phyloP scores from a whole-genome alignment of 1,140 invertebrate species.

The Campodea augens region DNA sequence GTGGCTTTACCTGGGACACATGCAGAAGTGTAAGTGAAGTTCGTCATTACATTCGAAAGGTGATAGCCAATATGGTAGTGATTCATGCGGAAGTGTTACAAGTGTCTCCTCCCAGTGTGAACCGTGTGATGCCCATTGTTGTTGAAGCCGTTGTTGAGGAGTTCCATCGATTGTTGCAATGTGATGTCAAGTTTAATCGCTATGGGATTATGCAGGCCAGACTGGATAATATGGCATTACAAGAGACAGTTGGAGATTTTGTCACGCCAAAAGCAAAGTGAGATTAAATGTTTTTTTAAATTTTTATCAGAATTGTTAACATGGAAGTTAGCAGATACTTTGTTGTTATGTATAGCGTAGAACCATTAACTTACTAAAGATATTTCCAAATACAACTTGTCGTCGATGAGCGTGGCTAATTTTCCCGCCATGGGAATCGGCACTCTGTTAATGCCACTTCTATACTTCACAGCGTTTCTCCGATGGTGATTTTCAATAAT shows the following conservation, averaged over 20 bases:
- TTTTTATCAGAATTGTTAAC: background rate
- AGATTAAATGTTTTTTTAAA: conserved; percentile 9
- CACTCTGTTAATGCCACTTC: too few species aligned
- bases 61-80: conserved; percentile 72
- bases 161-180: conserved; percentile 63
- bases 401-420: too few species aligned
- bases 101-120: conserved; percentile 54
- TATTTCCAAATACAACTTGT: too few species aligned
- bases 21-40: conserved; percentile 52
- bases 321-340: too few species aligned
- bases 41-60: conserved; percentile 78
- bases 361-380: too few species aligned
- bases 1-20: conserved; percentile 66
- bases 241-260: conserved; percentile 29
- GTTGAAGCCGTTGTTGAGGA: conserved; percentile 82
- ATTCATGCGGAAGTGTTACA: conserved; percentile 77
- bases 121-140: conserved; percentile 59
- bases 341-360: too few species aligned
- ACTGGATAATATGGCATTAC: conserved; percentile 37
- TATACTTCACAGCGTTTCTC: too few species aligned
- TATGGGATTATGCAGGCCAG: conserved; percentile 45
- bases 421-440: too few species aligned
- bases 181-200: conserved; percentile 44
- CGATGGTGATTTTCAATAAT: too few species aligned
- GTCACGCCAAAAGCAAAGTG: conserved; percentile 34